Percentiles rank a stretch among this genome's conserved stretches.
phyloP scores from a whole-genome alignment of 2,888 invertebrate species.

The Drosophila neutralis region DNA sequence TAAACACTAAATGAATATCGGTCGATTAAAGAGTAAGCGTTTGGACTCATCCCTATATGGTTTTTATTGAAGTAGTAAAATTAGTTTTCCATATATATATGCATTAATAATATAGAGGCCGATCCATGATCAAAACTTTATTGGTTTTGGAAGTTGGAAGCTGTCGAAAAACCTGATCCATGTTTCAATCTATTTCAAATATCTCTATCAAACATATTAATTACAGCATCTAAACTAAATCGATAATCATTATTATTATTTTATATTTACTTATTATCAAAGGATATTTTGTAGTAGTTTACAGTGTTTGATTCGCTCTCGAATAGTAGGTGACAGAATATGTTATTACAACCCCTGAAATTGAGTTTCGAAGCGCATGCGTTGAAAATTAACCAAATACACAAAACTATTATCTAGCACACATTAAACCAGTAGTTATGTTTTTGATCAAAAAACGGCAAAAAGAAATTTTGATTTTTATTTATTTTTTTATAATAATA shows the following conservation, averaged over 20 bases:
- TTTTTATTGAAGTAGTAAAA: not conserved
- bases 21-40: not conserved
- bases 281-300: not conserved
- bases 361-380: conserved; percentile 49
- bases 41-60: not conserved
- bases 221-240: not conserved
- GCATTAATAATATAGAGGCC: not conserved
- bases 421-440: conserved; percentile 46
- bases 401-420: conserved; percentile 48
- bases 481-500: conserved; percentile 75
- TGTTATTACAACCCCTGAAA: conserved; percentile 23
- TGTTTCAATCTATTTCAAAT: not conserved
- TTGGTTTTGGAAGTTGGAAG: not conserved
- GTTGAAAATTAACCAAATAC: conserved; percentile 46
- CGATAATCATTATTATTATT: not conserved
- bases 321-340: not conserved
- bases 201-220: not conserved
- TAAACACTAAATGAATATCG: conserved; percentile 3
- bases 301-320: not conserved
- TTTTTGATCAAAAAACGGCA: conserved; percentile 54
- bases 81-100: not conserved
- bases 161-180: not conserved
- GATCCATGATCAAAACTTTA: not conserved
- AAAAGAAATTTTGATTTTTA: conserved; percentile 47
- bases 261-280: not conserved